Base-by-base conservation (phyloP, 2,797 vertebrate species). In the Lepilemur septentrionalis region DNA sequence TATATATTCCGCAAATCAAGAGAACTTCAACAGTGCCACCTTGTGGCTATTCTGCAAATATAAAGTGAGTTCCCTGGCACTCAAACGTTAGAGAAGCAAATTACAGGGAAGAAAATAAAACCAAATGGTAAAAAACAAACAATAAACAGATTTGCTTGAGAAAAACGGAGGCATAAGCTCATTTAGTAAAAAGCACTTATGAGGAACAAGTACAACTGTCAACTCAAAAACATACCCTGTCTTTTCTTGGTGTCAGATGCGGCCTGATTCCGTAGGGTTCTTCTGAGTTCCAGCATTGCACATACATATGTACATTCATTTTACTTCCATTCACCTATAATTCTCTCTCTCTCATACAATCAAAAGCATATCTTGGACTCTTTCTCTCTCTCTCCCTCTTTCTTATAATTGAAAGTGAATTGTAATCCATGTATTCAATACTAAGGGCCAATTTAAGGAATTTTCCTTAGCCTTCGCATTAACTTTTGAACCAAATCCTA, bases 1-100 rank as follows among this genome's bases (percentile, higher is more conserved):
- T 25, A 35, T 22, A 43, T 0, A 63, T 32, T 82, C 83, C 32
- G 8, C 32, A 84, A 65, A 80, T 78, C 83, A 87, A 72, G 88
- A 80, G 70, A 87, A 97, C 80, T 70, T 83, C 97, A 96, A 97
- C 94, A 98, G 95, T 83, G 97, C 97, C 97, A 97, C 97, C 97
- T 97, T 0, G 93, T 97, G 97, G 97, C 70, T 35, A 20, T n/a
- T 95, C 61, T 73, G 43, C 22, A 73, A 97, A 96, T 23, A 35
- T 9, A 69, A 52, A 69, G 1, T 81, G 48, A 48, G 30, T 50
- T 73, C 17, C 20, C 69, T 43, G 57, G 43, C 65, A 46, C n/a
- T 75, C 48, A 79, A 84, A 82, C 20, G 43, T 73, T n/a, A 76
- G 67, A 83, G 72, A 94, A 92, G 55, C 67, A 76, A 94, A 88